Evolutionary conservation across 2,797 vertebrate genomes (phyloP).

Genomic region (Triplophysa bombifrons): DNA sequence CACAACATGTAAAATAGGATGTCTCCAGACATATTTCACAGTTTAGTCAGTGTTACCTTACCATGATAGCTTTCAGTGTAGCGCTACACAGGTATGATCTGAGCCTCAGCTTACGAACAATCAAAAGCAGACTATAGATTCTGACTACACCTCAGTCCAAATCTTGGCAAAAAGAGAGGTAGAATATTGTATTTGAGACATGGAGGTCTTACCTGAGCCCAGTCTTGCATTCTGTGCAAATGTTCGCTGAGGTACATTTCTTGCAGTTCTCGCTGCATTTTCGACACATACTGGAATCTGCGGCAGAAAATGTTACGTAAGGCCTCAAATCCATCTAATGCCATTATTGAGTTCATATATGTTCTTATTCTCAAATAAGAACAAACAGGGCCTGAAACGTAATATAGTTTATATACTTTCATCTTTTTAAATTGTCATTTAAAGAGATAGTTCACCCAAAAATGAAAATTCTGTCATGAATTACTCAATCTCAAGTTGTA

Average conservation of each 20-base stretch:
- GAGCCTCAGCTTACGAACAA: no score
- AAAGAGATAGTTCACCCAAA: no score
- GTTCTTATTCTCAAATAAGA: no score
- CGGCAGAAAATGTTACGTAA: conserved; percentile 44
- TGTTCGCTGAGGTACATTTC: conserved; percentile 83
- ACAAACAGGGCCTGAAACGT: no score
- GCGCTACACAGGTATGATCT: not conserved
- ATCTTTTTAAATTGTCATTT: no score
- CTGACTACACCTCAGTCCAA: conserved; percentile 4
- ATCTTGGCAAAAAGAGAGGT: not conserved
- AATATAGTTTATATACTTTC: no score
- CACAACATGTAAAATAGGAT: conserved; percentile 5
- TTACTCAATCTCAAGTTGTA: no score
- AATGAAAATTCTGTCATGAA: no score
- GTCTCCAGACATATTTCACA: conserved; percentile 30
- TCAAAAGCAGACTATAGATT: not conserved
- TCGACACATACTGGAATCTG: conserved; percentile 89
- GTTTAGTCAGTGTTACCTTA: conserved; percentile 9
- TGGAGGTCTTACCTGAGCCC: conserved; percentile 85
- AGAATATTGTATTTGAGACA: not conserved
- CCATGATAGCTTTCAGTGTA: not conserved
- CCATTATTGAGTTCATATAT: not conserved
- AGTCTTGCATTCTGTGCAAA: conserved; percentile 93
- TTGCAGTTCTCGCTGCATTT: conserved; percentile 94
- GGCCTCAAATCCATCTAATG: conserved; percentile 2